These are phyloP conservation scores for Harpegnathos saltator DNA, from an alignment of 1,140 invertebrate species.

Conservation along the genomic window DNA sequence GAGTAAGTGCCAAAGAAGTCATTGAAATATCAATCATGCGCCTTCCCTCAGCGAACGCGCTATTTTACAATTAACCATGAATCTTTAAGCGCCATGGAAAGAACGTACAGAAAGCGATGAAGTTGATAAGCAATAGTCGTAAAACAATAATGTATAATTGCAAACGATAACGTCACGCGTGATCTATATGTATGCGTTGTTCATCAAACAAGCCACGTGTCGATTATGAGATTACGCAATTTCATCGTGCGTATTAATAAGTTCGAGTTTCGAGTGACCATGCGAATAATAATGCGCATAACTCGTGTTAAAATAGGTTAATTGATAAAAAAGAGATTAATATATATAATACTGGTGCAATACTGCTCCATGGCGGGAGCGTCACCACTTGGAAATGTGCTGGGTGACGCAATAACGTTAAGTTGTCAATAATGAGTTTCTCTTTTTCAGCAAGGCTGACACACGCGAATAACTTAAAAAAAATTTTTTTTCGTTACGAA, in stretches of 20 bases:
- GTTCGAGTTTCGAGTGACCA: too few relatives aligned
- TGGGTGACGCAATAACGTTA: not conserved
- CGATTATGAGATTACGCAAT: too few relatives aligned
- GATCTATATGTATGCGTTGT: too few relatives aligned
- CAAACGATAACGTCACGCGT: too few relatives aligned
- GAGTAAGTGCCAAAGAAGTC: not conserved
- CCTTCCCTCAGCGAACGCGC: not conserved
- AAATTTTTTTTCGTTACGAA: not conserved
- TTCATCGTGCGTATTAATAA: too few relatives aligned
- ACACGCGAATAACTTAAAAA: not conserved
- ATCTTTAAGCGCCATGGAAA: not conserved
- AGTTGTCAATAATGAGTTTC: not conserved
- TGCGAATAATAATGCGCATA: too few relatives aligned
- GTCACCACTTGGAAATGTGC: not conserved
- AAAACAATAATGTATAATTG: too few relatives aligned
- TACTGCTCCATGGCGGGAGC: conserved; percentile 8
- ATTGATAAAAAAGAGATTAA: conserved; percentile 13
- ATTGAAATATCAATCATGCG: not conserved
- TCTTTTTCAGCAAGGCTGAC: not conserved
- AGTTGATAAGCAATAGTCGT: too few relatives aligned
- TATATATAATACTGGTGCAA: conserved; percentile 35
- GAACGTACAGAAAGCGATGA: too few relatives aligned
- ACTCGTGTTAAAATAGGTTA: not conserved
- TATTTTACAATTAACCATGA: not conserved
- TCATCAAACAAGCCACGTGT: too few relatives aligned